These are phyloP conservation scores for Miniopterus natalensis DNA, from an alignment of 2,113 vertebrate species.

Conservation along the genomic window DNA sequence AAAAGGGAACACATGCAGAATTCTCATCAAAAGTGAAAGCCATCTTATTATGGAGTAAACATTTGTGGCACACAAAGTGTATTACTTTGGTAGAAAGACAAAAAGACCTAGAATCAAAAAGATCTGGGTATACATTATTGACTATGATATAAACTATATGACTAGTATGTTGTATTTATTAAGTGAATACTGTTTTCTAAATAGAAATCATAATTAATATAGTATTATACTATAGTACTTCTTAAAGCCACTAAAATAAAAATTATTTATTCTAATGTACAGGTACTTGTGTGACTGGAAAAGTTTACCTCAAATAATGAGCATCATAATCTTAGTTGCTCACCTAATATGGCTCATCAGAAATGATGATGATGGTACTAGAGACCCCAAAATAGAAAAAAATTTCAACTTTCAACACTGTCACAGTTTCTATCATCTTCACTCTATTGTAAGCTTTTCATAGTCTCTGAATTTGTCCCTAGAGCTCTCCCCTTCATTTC, in stretches of 20 bases:
- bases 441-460: not conserved
- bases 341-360: not conserved
- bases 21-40: conserved; percentile 28
- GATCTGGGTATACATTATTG: not conserved
- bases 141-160: not conserved
- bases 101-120: conserved; percentile 5
- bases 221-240: not conserved
- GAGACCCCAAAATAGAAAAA: not conserved
- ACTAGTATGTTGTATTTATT: not conserved
- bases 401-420: not conserved
- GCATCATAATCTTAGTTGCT: not conserved
- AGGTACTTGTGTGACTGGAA: conserved; percentile 16
- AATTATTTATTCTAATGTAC: not conserved
- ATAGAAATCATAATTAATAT: too few species aligned
- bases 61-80: not conserved
- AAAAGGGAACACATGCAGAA: conserved; percentile 46
- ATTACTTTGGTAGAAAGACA: conserved; percentile 49
- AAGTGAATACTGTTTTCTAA: too few species aligned
- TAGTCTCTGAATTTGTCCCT: not conserved
- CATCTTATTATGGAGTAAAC: conserved; percentile 4
- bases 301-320: not conserved
- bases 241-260: not conserved
- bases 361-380: not conserved
- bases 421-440: not conserved
- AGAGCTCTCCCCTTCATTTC: not conserved